phyloP scores from a whole-genome alignment of 2,797 vertebrate genomes.

The Pangasius krempfi region DNA sequence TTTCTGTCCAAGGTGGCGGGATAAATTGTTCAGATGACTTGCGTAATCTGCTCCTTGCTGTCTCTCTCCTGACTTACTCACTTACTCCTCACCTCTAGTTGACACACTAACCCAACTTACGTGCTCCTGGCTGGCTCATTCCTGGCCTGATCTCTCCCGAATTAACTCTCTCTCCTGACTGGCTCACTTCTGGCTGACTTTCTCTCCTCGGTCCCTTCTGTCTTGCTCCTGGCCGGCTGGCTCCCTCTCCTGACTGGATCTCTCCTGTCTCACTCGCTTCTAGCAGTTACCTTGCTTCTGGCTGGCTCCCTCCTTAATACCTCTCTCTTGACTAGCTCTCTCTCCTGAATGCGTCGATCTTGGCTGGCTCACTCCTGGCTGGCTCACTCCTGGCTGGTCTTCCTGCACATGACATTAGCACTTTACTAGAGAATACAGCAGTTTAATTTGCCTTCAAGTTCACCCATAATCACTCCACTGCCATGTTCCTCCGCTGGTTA shows the following conservation, averaged over 20 bases:
- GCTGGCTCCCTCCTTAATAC: no score
- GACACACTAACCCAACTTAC: not conserved
- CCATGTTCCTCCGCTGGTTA: not conserved
- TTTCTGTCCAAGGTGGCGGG: not conserved
- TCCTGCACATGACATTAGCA: not conserved
- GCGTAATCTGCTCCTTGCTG: not conserved
- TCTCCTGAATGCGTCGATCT: not conserved
- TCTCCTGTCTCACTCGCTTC: not conserved
- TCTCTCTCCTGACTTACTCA: not conserved
- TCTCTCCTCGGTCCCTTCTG: not conserved
- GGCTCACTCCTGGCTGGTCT: not conserved
- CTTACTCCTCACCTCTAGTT: not conserved
- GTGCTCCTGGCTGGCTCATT: not conserved
- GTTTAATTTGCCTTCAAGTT: not conserved
- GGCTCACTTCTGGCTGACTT: not conserved
- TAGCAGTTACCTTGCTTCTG: not conserved
- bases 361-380: not conserved
- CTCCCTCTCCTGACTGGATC: not conserved
- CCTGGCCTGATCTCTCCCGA: not conserved
- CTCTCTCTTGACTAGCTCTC: not conserved
- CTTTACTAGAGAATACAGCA: not conserved
- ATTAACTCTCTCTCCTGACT: not conserved
- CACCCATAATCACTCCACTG: not conserved
- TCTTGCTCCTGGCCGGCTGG: not conserved
- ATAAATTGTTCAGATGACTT: not conserved